A percentile compares a stretch with the other conserved stretches of the same genome.
These are phyloP conservation scores for Leptinotarsa texana DNA, from an alignment of 1,140 invertebrate species.

Conservation along the genomic window DNA sequence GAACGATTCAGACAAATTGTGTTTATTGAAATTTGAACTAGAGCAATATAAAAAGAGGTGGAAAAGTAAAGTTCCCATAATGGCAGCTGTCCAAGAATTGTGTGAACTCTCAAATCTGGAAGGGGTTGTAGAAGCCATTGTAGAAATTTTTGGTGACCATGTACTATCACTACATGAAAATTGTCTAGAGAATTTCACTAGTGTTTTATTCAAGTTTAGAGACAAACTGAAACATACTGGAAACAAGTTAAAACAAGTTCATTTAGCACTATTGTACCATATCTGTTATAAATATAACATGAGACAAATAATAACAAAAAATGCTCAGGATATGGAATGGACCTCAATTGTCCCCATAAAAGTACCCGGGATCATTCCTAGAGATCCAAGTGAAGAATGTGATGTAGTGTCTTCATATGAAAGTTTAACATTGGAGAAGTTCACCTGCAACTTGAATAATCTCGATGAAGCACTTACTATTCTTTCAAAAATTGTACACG, in stretches of 20 bases:
- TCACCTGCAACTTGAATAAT: conserved; percentile 7
- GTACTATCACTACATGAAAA: conserved; percentile 22
- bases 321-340: conserved; percentile 25
- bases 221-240: neutral
- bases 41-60: conserved; percentile 27
- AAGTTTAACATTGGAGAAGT: conserved; percentile 14
- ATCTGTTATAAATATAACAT: conserved; percentile 17
- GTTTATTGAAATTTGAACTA: conserved; percentile 21
- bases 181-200: neutral
- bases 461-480: conserved; percentile 12
- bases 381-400: conserved; percentile 21
- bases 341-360: neutral
- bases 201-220: conserved; percentile 14
- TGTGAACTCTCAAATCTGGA: conserved; percentile 9
- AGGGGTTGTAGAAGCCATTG: conserved; percentile 20
- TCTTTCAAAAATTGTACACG: neutral
- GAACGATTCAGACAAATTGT: conserved; percentile 10
- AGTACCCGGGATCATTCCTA: neutral
- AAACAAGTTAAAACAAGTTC: neutral
- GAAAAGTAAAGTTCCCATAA: conserved; percentile 28
- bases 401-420: conserved; percentile 29
- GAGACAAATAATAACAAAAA: conserved; percentile 18
- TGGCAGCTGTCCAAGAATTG: conserved; percentile 20
- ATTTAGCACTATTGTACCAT: conserved; percentile 12
- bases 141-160: conserved; percentile 24